Percentiles rank a stretch among this genome's conserved stretches.
Evolutionary conservation across 2,113 vertebrate species (phyloP).

Genomic region (Cercocebus atys): DNA sequence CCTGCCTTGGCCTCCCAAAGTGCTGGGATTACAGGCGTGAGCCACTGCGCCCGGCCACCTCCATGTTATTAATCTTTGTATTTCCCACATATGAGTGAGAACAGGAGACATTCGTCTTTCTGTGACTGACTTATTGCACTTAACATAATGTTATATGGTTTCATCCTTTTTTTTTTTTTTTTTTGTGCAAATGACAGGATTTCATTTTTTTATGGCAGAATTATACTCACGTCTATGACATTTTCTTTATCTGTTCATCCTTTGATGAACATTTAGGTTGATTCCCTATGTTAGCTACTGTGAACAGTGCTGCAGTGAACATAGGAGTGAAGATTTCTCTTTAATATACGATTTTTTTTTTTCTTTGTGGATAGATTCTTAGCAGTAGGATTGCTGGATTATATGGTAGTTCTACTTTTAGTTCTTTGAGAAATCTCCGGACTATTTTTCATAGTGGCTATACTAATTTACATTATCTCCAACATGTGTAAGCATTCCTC

Average conservation of each 20-base stretch:
- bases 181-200: not conserved
- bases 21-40: too few species aligned
- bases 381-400: not conserved
- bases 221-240: not conserved
- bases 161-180: not conserved
- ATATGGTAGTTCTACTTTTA: not conserved
- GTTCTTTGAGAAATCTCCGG: not conserved
- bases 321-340: not conserved
- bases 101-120: not conserved
- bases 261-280: not conserved
- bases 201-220: not conserved
- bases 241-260: not conserved
- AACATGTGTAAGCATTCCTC: not conserved
- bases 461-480: not conserved
- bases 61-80: not conserved
- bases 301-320: not conserved
- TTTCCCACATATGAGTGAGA: not conserved
- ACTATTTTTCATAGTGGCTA: not conserved
- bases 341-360: not conserved
- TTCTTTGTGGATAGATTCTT: not conserved
- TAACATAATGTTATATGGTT: not conserved
- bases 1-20: too few species aligned
- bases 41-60: not conserved
- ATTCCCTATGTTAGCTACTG: not conserved
- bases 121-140: not conserved